These are phyloP conservation scores for Engraulis encrasicolus DNA, from an alignment of 2,113 vertebrate genomes.

Conservation along the genomic window DNA sequence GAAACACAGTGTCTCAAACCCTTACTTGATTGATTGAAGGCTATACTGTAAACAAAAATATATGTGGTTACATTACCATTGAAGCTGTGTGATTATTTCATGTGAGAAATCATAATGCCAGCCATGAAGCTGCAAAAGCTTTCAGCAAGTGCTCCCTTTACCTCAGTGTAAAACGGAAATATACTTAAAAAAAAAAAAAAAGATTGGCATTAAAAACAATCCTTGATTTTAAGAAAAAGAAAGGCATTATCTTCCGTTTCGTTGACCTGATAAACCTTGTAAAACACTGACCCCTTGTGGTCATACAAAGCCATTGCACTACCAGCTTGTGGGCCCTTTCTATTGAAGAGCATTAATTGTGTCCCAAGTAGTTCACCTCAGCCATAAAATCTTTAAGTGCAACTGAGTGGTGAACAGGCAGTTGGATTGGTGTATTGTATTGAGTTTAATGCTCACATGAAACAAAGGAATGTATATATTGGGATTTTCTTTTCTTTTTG, in stretches of 20 bases:
- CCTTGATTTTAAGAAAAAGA: no score
- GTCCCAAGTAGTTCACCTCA: not conserved
- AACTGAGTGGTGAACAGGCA: not conserved
- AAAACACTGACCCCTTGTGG: conserved; percentile 1
- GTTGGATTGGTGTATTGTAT: not conserved
- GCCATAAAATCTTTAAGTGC: not conserved
- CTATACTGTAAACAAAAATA: not conserved
- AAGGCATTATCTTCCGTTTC: not conserved
- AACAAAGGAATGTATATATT: not conserved
- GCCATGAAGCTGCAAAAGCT: conserved; percentile 2
- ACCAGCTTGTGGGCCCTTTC: not conserved
- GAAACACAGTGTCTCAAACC: not conserved
- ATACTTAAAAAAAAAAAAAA: no score
- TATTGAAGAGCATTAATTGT: not conserved
- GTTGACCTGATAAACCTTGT: not conserved
- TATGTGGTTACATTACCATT: not conserved
- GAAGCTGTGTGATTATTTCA: not conserved
- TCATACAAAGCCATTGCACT: not conserved
- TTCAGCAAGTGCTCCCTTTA: not conserved
- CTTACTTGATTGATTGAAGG: not conserved
- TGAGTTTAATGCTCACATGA: not conserved
- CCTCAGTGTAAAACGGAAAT: not conserved
- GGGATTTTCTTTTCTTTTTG: no score
- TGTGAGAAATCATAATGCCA: not conserved
- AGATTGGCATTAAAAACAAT: no score